Conservation (phyloP, 2,888 invertebrate genomes). For the Lasius fuliginosus region DNA sequence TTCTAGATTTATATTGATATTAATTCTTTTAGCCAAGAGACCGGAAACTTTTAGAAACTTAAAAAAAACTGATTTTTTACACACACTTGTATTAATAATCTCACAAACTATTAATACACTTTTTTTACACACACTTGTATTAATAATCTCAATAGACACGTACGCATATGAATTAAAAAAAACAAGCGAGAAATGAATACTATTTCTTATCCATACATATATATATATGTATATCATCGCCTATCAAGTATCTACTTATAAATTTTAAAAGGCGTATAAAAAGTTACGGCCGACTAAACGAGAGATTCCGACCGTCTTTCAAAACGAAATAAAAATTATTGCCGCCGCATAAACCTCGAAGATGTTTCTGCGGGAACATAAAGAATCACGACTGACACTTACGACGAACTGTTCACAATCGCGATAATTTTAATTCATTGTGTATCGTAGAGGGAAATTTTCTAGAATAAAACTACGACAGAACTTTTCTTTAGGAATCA, state of each 20-base stretch:
- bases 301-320: background rate
- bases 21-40: background rate
- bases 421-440: constrained; percentile 14
- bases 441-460: background rate
- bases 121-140: background rate
- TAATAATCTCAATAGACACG: background rate
- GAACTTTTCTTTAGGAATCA: background rate
- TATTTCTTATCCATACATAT: background rate
- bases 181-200: background rate
- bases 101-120: too few relatives aligned
- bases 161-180: background rate
- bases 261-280: background rate
- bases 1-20: background rate
- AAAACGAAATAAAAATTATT: constrained; percentile 26
- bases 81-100: background rate
- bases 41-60: background rate
- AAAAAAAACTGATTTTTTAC: background rate
- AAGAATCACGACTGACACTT: background rate
- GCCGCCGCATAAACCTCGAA: background rate
- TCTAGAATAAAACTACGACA: background rate
- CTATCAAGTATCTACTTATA: background rate
- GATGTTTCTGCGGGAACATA: background rate
- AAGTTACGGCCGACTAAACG: background rate
- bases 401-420: background rate
- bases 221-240: background rate